Base-by-base conservation (phyloP, 2,113 vertebrate species). In the Phaethon lepturus region DNA sequence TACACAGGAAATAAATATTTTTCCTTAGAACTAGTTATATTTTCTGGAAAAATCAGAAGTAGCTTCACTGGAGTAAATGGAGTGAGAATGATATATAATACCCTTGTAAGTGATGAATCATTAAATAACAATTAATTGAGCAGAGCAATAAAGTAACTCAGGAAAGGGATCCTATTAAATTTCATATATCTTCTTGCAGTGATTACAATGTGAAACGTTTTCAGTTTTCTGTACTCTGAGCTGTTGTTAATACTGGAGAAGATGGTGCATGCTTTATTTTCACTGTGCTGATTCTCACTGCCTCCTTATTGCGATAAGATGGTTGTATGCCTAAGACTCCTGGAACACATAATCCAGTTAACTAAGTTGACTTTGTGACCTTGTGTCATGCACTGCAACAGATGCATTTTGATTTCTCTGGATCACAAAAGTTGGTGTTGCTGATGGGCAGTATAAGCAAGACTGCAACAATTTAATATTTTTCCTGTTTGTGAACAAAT, bases 81-180 rank as follows among this genome's bases (percentile, higher is more conserved):
- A 91, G 72, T 75, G 16, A 72, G 60, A 87, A 78, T 47, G 31
- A n/a, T 71, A 56, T 24, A 64, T 45, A 74, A 62, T 50, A 87
- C 14, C 24, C 28, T 45, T 76, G 9, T 47, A 84, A 76, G n/a
- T 44, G 33, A 15, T 74, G 77, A 91, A 77, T 95, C 20, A n/a
- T 94, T 91, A 87, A 94, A 85, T 71, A 81, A 49, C 23, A 60
- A 86, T 94, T 95, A 96, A 95, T 81, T 91, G 53, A 87, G n/a
- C 45, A 80, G 28, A 89, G 58, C 45, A 74, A 66, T 88, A 67
- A 95, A 77, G 72, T 71, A 86, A 68, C 49, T 91, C 35, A 84
- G 87, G 68, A 88, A 81, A 4, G 2, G 26, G 25, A 47, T 80
- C 60, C 22, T 77, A 42, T 69, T 88, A 77, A 80, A 69, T 33